Evolutionary conservation across 2,797 vertebrate species (phyloP).

Genomic region (Protonibea diacanthus): DNA sequence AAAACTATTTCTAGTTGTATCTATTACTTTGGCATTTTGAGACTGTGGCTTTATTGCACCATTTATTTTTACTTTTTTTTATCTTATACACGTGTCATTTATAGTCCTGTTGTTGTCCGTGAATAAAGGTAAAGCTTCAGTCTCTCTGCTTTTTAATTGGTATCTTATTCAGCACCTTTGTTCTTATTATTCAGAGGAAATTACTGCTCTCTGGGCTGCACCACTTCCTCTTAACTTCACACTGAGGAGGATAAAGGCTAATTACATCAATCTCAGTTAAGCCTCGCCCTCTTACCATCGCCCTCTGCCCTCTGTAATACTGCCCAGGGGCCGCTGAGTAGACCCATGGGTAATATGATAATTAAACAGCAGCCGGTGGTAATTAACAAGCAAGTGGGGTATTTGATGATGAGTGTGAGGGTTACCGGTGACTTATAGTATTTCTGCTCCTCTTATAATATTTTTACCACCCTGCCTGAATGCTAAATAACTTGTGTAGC

Average conservation of each 20-base stretch:
- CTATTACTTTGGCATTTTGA: no score
- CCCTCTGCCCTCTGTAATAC: constrained; percentile 51
- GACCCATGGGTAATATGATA: constrained; percentile 54
- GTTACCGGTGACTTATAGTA: constrained; percentile 28
- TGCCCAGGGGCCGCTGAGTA: constrained; percentile 40
- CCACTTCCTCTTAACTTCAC: constrained; percentile 39
- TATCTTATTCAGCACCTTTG: not conserved
- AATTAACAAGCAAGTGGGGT: constrained; percentile 59
- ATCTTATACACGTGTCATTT: not conserved
- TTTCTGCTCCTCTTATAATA: constrained; percentile 18
- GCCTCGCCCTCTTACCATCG: constrained; percentile 25
- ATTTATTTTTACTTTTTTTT: no score
- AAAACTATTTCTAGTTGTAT: no score
- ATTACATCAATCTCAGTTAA: constrained; percentile 73
- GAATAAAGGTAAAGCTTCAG: not conserved
- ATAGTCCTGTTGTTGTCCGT: no score
- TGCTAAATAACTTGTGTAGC: constrained; percentile 28
- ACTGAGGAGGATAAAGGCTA: constrained; percentile 52
- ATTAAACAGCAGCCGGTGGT: constrained; percentile 61
- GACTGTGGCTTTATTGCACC: no score
- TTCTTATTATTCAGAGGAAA: constrained; percentile 40
- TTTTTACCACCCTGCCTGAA: constrained; percentile 15
- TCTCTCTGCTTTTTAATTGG: not conserved
- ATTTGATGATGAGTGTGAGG: constrained; percentile 45
- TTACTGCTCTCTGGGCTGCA: constrained; percentile 26